phyloP scores from a whole-genome alignment of 1,140 invertebrate genomes.

The Drosophila suzukii region DNA sequence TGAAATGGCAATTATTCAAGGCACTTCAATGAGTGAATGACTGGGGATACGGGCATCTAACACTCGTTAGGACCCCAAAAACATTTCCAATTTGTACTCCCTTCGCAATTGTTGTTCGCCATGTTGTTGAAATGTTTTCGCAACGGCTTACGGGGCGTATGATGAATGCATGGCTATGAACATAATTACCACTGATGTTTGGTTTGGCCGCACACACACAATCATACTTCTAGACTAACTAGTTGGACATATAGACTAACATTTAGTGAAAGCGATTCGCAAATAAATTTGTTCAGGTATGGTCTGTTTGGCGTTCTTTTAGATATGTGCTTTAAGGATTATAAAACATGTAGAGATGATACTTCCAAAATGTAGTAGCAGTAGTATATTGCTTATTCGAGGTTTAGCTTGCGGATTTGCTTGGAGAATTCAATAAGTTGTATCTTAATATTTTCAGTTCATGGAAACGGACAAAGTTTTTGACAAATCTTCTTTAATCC shows the following conservation, averaged over 20 bases:
- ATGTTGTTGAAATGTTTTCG: conserved; percentile 12
- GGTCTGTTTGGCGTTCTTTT: conserved; percentile 11
- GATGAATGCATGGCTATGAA: conserved; percentile 20
- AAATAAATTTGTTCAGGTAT: conserved; percentile 37
- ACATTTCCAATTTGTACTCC: conserved; percentile 35
- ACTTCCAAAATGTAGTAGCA: conserved; percentile 1
- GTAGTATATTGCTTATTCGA: too few relatives aligned
- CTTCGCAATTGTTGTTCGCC: conserved; percentile 7
- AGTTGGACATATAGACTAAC: conserved; percentile 53
- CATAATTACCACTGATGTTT: conserved; percentile 35
- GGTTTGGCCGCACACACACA: conserved; percentile 25
- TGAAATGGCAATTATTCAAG: conserved; percentile 64
- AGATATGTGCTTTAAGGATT: conserved; percentile 20
- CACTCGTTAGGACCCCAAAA: conserved; percentile 20
- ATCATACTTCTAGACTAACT: conserved; percentile 29
- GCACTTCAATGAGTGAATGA: conserved; percentile 31
- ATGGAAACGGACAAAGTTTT: background rate
- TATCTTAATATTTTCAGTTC: background rate
- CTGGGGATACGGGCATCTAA: conserved; percentile 16
- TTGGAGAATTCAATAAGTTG: background rate
- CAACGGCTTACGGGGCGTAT: conserved; percentile 46
- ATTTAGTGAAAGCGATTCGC: conserved; percentile 53
- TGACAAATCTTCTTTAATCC: background rate
- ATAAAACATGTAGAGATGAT: conserved; percentile 15
- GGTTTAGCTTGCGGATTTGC: too few relatives aligned